These are phyloP conservation scores for Tympanuchus pallidicinctus DNA, from an alignment of 2,113 vertebrate genomes.

Conservation along the genomic window DNA sequence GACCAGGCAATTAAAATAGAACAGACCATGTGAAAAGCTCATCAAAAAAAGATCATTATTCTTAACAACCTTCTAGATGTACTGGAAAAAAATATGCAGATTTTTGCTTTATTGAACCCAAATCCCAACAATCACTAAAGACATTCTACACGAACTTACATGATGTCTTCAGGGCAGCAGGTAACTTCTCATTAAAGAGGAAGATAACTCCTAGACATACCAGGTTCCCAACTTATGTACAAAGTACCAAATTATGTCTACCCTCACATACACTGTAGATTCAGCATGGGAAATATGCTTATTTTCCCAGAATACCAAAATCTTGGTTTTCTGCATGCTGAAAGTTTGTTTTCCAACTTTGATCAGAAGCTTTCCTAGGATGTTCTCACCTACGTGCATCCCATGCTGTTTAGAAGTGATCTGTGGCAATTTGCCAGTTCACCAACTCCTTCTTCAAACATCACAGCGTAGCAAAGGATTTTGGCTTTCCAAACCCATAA, in stretches of 20 bases:
- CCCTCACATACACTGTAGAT: neutral
- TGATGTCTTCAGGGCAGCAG: neutral
- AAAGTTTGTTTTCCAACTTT: neutral
- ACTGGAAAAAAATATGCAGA: neutral
- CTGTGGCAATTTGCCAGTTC: neutral
- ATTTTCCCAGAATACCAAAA: neutral
- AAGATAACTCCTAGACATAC: neutral
- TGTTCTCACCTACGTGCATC: neutral
- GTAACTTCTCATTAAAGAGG: neutral
- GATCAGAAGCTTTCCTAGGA: neutral
- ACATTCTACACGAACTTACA: neutral
- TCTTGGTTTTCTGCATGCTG: neutral
- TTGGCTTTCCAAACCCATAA: neutral
- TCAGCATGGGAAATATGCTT: neutral
- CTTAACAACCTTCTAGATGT: neutral
- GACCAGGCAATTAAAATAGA: neutral
- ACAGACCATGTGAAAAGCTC: neutral
- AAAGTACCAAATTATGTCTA: neutral
- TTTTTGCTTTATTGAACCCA: neutral
- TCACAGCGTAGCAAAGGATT: rapidly evolving
- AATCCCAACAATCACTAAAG: neutral
- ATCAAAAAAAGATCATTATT: neutral
- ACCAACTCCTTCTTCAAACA: neutral
- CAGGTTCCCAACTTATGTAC: neutral
- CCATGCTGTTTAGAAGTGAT: neutral